Evolutionary conservation across 2,888 invertebrate species (phyloP).

Genomic region (Limenitis camilla): DNA sequence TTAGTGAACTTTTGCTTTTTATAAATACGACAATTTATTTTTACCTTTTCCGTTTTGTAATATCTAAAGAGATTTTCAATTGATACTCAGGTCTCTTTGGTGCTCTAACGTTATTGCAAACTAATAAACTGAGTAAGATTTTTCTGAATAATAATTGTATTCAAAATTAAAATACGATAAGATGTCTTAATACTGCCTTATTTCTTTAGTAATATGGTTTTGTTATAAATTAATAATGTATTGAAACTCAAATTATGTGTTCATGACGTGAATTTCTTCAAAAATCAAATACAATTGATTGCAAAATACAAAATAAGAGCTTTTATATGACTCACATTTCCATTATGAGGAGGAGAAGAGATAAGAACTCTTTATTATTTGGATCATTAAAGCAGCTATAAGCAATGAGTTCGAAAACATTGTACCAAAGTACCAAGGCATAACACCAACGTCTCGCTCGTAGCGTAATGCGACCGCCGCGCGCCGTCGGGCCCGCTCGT

Average conservation of each 20-base stretch:
- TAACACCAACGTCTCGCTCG: slow-evolving; percentile 59
- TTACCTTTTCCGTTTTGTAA: slow-evolving; percentile 37
- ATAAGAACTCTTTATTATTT: background rate
- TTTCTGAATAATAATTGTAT: no score
- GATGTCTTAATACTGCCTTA: no score
- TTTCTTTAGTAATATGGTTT: no score
- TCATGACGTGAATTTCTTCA: no score
- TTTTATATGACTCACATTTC: background rate
- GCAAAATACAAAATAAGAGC: no score
- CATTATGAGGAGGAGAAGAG: background rate
- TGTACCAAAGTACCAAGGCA: slow-evolving; percentile 58
- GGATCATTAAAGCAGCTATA: slow-evolving; percentile 25
- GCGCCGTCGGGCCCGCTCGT: slow-evolving; percentile 61
- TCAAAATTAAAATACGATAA: no score
- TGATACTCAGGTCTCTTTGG: slow-evolving; percentile 45
- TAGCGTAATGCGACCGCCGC: slow-evolving; percentile 38
- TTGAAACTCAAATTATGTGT: no score
- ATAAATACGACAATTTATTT: no score
- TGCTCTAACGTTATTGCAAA: slow-evolving; percentile 26
- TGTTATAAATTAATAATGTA: no score
- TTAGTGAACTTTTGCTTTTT: no score
- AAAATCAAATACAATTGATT: no score
- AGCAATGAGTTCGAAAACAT: slow-evolving; percentile 45
- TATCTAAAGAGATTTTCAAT: slow-evolving; percentile 31
- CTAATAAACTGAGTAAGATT: no score